These are phyloP conservation scores for Anoplolepis gracilipes DNA, from an alignment of 1,140 invertebrate species.

Conservation along the genomic window DNA sequence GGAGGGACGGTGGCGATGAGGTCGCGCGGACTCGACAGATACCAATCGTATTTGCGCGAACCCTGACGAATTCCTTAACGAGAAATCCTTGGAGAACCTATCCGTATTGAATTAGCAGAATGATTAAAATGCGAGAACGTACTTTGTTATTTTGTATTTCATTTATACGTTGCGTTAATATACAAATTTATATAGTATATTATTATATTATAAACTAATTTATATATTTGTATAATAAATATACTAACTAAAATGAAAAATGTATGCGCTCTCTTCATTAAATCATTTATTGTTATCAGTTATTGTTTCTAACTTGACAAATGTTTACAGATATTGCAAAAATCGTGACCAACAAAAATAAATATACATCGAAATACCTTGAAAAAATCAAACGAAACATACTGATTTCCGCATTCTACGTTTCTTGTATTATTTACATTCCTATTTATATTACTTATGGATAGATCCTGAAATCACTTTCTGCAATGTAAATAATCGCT, in stretches of 20 bases:
- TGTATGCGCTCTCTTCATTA: not conserved
- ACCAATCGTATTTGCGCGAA: conserved; percentile 34
- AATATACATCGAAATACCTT: not conserved
- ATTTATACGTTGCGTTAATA: too few species aligned
- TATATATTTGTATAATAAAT: too few species aligned
- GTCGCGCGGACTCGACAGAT: conserved; percentile 16
- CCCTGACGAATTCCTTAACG: conserved; percentile 46
- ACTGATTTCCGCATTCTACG: not conserved
- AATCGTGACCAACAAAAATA: not conserved
- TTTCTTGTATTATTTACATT: conserved; percentile 37
- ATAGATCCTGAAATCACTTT: not conserved
- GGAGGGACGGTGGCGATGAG: conserved; percentile 28
- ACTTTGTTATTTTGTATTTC: not conserved
- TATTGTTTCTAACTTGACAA: not conserved
- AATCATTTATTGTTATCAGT: not conserved
- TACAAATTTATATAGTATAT: too few species aligned
- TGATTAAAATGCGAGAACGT: not conserved
- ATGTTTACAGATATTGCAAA: not conserved
- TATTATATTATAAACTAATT: too few species aligned
- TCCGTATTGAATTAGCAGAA: not conserved
- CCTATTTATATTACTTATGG: too few species aligned
- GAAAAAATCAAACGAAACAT: not conserved
- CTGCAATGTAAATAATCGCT: conserved; percentile 25
- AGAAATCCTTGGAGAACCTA: not conserved
- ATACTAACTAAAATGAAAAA: not conserved